Evolutionary conservation across 2,113 vertebrate genomes (phyloP).

Genomic region (Amphiprion percula): DNA sequence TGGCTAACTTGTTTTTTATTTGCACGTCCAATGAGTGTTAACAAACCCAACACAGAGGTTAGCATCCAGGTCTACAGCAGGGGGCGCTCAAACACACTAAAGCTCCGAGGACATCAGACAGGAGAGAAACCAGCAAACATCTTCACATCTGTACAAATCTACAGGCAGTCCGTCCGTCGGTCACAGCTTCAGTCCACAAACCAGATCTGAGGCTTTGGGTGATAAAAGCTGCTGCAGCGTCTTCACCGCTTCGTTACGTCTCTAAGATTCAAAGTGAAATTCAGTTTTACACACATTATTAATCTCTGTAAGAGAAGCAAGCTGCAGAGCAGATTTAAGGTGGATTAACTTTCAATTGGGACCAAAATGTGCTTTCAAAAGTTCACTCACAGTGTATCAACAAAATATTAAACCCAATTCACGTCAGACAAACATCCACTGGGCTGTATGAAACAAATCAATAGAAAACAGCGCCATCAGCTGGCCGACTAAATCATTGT

Average conservation of each 20-base stretch:
- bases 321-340: conserved; percentile 22
- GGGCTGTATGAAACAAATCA: conserved; percentile 4
- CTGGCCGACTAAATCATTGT: neutral
- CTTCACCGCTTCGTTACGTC: neutral
- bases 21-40: conserved; percentile 85
- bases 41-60: conserved; percentile 91
- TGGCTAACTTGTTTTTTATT: conserved; percentile 93
- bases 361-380: conserved; percentile 38
- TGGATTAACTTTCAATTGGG: conserved; percentile 16
- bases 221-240: neutral
- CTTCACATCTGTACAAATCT: conserved; percentile 68
- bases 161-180: conserved; percentile 27
- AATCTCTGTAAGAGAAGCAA: neutral
- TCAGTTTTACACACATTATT: neutral
- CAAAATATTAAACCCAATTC: conserved; percentile 7
- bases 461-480: conserved; percentile 28
- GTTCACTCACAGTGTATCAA: conserved; percentile 13
- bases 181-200: neutral
- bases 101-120: conserved; percentile 64
- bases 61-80: conserved; percentile 84
- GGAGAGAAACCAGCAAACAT: conserved; percentile 59
- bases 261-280: conserved; percentile 1
- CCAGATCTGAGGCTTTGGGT: neutral
- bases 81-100: conserved; percentile 72
- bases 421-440: conserved; percentile 6